Evolutionary conservation across 1,140 invertebrate species (phyloP).

Genomic region (Drosophila aff.): DNA sequence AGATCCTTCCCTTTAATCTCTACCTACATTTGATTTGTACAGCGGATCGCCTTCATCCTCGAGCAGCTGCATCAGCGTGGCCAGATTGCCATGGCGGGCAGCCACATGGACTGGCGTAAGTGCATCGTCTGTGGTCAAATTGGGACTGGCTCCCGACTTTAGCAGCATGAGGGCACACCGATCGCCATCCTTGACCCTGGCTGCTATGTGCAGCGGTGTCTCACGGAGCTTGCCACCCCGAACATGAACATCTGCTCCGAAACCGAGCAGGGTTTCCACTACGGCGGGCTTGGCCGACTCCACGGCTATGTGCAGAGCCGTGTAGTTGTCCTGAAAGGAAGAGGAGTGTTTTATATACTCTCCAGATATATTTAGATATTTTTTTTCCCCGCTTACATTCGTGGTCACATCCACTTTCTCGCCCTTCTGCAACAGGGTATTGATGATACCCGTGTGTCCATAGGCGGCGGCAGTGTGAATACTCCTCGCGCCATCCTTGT

Average conservation of each 20-base stretch:
- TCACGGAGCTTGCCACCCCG: conserved; percentile 94
- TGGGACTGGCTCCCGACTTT: conserved; percentile 98
- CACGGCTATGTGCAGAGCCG: conserved; percentile 99
- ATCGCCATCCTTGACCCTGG: conserved; percentile 96
- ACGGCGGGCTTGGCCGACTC: conserved; percentile 97
- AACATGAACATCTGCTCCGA: conserved; percentile 98
- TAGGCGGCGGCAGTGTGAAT: conserved; percentile 96
- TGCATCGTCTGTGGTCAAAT: conserved; percentile 96
- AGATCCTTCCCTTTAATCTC: fast-evolving
- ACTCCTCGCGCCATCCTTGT: conserved; percentile 96
- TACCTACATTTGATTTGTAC: conserved; percentile 93
- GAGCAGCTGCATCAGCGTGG: conserved; percentile 93
- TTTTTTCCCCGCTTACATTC: conserved; percentile 89
- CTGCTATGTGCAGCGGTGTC: conserved; percentile 98
- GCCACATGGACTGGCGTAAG: conserved; percentile 97
- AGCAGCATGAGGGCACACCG: conserved; percentile 98
- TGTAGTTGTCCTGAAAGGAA: conserved; percentile 95
- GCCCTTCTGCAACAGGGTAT: conserved; percentile 96
- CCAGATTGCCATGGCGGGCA: conserved; percentile 94
- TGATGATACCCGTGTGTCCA: conserved; percentile 98
- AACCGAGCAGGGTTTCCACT: conserved; percentile 98
- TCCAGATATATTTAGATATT: not conserved
- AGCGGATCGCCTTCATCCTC: conserved; percentile 96
- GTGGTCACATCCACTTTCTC: conserved; percentile 98
- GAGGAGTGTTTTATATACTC: not conserved